A percentile compares a stretch with the other conserved stretches of the same genome.
Conservation (phyloP, 2,113 vertebrate genomes). For the Zosterops pallidus region DNA sequence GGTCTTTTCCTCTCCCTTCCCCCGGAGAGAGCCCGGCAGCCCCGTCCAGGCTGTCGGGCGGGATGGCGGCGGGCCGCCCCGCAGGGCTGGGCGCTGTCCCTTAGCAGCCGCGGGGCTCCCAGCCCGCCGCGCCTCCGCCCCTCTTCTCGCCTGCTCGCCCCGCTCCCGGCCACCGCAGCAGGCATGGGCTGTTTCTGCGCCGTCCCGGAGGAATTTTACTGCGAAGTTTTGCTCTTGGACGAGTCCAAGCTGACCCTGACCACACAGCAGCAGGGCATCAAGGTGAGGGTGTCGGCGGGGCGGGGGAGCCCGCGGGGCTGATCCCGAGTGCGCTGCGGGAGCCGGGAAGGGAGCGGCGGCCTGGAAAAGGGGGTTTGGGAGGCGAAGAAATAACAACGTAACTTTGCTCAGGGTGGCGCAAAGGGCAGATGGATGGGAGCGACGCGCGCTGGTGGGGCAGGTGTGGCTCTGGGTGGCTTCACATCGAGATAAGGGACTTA, state of each 20-base stretch:
- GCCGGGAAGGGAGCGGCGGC: not conserved
- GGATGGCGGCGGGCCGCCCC: too few relatives aligned
- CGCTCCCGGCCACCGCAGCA: not conserved
- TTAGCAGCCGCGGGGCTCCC: too few relatives aligned
- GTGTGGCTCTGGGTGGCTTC: not conserved
- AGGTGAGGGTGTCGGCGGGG: constrained; percentile 68
- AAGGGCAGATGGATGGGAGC: not conserved
- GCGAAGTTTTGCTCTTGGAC: constrained; percentile 89
- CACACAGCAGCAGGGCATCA: constrained; percentile 84
- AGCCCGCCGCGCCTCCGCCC: too few relatives aligned
- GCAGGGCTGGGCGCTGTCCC: too few relatives aligned
- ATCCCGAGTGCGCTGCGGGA: not conserved
- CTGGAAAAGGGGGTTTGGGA: not conserved
- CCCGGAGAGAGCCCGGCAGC: too few relatives aligned
- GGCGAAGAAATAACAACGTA: not conserved
- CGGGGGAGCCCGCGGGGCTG: not conserved
- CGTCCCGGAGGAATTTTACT: constrained; percentile 88
- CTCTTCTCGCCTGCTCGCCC: not conserved
- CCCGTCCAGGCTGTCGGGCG: too few relatives aligned
- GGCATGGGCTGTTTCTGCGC: constrained; percentile 89
- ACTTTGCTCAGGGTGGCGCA: not conserved
- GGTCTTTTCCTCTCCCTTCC: not conserved
- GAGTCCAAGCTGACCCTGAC: constrained; percentile 86
- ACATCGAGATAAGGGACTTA: not conserved
- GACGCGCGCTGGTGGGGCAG: not conserved